Evolutionary conservation across 2,888 invertebrate species (phyloP).

Genomic region (Saturnia japonica): DNA sequence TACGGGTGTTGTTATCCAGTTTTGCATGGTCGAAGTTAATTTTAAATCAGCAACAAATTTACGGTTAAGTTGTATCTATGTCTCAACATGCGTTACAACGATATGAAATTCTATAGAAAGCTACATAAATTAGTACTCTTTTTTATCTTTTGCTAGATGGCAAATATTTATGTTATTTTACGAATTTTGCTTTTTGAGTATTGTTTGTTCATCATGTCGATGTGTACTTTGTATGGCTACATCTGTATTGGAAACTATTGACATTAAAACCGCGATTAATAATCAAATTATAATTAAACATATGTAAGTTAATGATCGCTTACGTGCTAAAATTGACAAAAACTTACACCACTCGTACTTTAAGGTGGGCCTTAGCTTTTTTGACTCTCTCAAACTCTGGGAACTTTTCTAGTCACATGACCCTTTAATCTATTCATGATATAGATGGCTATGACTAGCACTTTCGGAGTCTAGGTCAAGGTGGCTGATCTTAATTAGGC

Average conservation of each 20-base stretch:
- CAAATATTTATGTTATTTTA: too few species aligned
- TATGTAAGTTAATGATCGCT: not conserved
- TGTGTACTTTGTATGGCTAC: too few species aligned
- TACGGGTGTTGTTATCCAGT: not conserved
- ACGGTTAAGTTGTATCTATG: not conserved
- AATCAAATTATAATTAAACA: not conserved
- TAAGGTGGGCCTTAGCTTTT: not conserved
- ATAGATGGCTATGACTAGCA: too few species aligned
- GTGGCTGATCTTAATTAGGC: too few species aligned
- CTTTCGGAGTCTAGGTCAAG: too few species aligned
- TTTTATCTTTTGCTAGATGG: too few species aligned
- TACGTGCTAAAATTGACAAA: not conserved
- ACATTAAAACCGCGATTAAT: not conserved
- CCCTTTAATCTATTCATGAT: too few species aligned
- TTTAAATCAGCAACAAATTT: not conserved
- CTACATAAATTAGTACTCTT: too few species aligned
- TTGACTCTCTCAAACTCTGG: not conserved
- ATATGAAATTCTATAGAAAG: not conserved
- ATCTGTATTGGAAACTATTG: not conserved
- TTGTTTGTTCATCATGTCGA: too few species aligned
- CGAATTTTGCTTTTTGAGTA: too few species aligned
- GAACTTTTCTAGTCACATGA: too few species aligned
- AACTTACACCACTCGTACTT: not conserved
- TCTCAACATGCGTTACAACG: not conserved
- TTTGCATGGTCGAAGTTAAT: slow-evolving; percentile 1